phyloP scores from a whole-genome alignment of 2,888 invertebrate species.

The Anodontia alba region DNA sequence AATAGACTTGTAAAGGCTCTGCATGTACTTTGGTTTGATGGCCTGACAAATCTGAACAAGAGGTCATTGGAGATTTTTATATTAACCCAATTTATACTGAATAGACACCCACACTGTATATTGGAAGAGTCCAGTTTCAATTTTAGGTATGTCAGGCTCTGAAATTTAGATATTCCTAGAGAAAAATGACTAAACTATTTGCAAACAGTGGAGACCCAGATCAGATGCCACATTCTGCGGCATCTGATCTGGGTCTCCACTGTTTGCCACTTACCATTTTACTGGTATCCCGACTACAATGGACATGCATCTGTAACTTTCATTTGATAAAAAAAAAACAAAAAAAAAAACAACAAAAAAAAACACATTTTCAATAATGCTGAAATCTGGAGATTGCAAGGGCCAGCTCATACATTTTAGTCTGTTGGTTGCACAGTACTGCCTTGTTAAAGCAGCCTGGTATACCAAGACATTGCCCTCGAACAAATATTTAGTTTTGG shows the following conservation, averaged over 20 bases:
- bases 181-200: too few species aligned
- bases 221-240: too few species aligned
- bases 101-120: too few species aligned
- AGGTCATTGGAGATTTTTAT: neutral
- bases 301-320: neutral
- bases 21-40: neutral
- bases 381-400: constrained; percentile 8
- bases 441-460: neutral
- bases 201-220: too few species aligned
- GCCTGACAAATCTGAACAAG: neutral
- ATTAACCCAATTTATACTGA: too few species aligned
- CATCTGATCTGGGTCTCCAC: too few species aligned
- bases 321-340: constrained; percentile 18
- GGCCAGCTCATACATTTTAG: constrained; percentile 17
- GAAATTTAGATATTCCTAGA: too few species aligned
- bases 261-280: too few species aligned
- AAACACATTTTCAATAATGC: constrained; percentile 13
- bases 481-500: neutral
- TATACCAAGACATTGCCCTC: neutral
- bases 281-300: too few species aligned
- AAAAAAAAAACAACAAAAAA: too few species aligned
- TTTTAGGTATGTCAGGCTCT: too few species aligned
- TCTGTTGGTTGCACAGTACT: neutral
- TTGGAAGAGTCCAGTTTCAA: too few species aligned
- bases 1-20: neutral